phyloP scores from a whole-genome alignment of 2,888 invertebrate species.

The Polyploca ridens region DNA sequence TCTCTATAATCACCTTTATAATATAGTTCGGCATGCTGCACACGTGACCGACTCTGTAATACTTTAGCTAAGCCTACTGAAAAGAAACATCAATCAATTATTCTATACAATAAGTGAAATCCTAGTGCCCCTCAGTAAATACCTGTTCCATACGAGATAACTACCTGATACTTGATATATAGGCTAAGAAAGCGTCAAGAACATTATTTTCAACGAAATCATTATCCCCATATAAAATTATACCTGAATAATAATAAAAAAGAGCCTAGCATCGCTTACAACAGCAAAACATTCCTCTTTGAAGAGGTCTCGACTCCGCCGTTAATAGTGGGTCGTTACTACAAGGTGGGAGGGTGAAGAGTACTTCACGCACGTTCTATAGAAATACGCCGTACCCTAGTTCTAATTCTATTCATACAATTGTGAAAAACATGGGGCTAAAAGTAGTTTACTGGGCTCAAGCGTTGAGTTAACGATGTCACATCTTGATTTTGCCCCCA shows the following conservation, averaged over 20 bases:
- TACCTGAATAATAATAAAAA: conserved; percentile 29
- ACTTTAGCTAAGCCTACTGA: too few relatives aligned
- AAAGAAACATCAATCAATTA: too few relatives aligned
- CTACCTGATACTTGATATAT: too few relatives aligned
- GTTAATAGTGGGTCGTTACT: conserved; percentile 64
- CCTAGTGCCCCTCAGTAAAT: too few relatives aligned
- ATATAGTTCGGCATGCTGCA: too few relatives aligned
- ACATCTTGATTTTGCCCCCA: conserved; percentile 25
- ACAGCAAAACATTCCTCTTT: conserved; percentile 53
- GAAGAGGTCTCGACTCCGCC: conserved; percentile 45
- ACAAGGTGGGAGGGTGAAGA: conserved; percentile 41
- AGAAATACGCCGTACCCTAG: conserved; percentile 68
- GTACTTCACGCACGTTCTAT: conserved; percentile 54
- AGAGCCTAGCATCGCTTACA: conserved; percentile 46
- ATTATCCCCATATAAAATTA: conserved; percentile 2
- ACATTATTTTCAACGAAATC: conserved; percentile 16
- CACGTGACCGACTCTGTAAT: too few relatives aligned
- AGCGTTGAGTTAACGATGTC: conserved; percentile 52
- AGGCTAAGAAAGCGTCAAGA: conserved; percentile 10
- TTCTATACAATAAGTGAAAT: too few relatives aligned
- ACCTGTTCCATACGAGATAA: too few relatives aligned
- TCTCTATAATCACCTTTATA: too few relatives aligned
- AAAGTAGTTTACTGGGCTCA: conserved; percentile 50
- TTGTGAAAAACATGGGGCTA: conserved; percentile 38
- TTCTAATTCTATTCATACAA: conserved; percentile 53